Conservation (phyloP, 2,113 vertebrate species). For the Macrotus californicus region DNA sequence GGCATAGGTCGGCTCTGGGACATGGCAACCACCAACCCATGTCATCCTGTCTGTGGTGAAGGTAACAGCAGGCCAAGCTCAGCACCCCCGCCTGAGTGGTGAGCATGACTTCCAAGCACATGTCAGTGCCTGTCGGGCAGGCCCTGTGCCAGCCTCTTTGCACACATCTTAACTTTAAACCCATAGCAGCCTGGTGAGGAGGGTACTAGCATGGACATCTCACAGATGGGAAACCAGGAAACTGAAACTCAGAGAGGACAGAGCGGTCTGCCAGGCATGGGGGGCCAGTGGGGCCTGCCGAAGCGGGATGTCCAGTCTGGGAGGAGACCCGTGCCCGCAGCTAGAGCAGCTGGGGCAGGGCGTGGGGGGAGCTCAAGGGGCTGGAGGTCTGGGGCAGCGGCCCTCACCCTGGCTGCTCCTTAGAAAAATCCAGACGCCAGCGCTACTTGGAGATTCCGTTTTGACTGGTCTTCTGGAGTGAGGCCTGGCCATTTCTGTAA, state of each 20-base stretch:
- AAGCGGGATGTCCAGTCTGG: background rate
- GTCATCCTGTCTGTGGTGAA: background rate
- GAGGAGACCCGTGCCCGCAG: background rate
- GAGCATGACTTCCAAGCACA: background rate
- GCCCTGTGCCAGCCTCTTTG: no score
- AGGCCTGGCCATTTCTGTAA: background rate
- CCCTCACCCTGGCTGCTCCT: background rate
- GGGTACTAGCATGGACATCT: no score
- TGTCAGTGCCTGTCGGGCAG: background rate
- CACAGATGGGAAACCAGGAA: background rate
- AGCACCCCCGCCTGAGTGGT: accelerated
- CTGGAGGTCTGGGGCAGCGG: background rate
- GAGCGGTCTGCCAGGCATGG: no score
- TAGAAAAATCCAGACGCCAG: background rate
- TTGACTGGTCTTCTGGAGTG: background rate
- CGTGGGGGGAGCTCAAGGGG: background rate
- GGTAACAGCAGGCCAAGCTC: background rate
- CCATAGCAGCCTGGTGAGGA: background rate
- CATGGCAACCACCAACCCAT: no score
- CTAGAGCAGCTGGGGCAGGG: background rate
- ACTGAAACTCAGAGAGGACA: background rate
- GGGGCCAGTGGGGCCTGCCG: background rate
- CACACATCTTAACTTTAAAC: background rate
- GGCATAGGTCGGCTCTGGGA: background rate
- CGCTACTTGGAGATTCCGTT: background rate